Conservation (phyloP, 2,888 invertebrate genomes). For the Gastrophysa polygoni region DNA sequence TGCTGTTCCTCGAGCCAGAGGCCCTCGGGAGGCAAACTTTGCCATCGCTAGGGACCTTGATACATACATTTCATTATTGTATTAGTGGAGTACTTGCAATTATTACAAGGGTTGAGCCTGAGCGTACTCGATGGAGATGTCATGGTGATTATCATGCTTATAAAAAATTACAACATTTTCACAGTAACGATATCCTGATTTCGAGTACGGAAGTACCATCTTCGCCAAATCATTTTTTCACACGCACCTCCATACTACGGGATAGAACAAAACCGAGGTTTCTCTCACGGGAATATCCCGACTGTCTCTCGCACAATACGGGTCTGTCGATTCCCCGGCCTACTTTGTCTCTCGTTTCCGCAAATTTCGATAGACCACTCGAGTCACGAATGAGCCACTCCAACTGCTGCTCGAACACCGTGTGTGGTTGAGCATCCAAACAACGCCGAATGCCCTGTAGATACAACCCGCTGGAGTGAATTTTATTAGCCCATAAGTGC, state of each 20-base stretch:
- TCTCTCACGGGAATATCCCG: constrained; percentile 39
- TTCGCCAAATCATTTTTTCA: neutral
- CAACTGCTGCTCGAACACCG: constrained; percentile 16
- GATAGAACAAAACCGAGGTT: constrained; percentile 18
- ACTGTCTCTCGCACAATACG: constrained; percentile 35
- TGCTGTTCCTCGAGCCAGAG: no score
- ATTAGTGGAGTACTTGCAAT: no score
- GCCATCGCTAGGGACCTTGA: no score
- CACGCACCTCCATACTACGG: neutral
- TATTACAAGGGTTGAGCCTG: no score
- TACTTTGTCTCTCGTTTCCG: constrained; percentile 29
- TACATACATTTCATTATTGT: no score
- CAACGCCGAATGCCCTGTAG: constrained; percentile 8
- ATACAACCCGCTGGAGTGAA: constrained; percentile 3
- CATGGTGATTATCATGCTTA: no score
- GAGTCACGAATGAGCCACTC: constrained; percentile 15
- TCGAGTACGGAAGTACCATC: neutral
- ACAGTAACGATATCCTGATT: no score
- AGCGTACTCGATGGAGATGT: no score
- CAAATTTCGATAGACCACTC: constrained; percentile 25
- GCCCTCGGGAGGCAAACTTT: no score
- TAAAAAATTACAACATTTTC: no score
- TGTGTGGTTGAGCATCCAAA: constrained; percentile 24
- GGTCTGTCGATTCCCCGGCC: constrained; percentile 25
- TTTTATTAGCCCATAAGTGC: neutral